Evolutionary conservation across 2,888 invertebrate species (phyloP), one percentile per base, ranked within the genome.

Genomic region (Salticus scenicus): DNA sequence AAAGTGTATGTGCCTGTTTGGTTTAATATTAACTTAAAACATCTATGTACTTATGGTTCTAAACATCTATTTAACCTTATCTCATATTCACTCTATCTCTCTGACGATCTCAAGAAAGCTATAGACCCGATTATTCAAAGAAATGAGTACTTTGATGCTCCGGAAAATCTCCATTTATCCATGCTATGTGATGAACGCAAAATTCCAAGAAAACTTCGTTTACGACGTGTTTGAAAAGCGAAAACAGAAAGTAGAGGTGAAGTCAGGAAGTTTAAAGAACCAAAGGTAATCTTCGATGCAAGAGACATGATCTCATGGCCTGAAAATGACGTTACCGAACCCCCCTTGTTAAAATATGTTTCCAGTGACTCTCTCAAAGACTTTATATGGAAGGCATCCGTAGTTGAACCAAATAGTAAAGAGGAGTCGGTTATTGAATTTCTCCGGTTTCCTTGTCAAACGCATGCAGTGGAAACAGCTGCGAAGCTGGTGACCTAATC

Each of bases 1-100:
- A 63, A 63, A 63, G 63, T 63, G n/a, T 63, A 63, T 63, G 63
- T 20, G 24, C 63, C n/a, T n/a, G n/a, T n/a, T n/a, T n/a, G n/a
- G n/a, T n/a, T n/a, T n/a, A n/a, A n/a, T n/a, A n/a, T n/a, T n/a
- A n/a, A n/a, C n/a, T n/a, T n/a, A n/a, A n/a, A n/a, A n/a, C n/a
- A n/a, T n/a, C n/a, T n/a, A n/a, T n/a, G n/a, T n/a, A n/a, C n/a
- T n/a, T n/a, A n/a, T n/a, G n/a, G n/a, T n/a, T n/a, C n/a, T n/a
- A n/a, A n/a, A n/a, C n/a, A n/a, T n/a, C n/a, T n/a, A n/a, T n/a
- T n/a, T n/a, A n/a, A n/a, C n/a, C n/a, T n/a, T n/a, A n/a, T n/a
- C n/a, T n/a, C n/a, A n/a, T n/a, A n/a, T n/a, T n/a, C n/a, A n/a
- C n/a, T n/a, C n/a, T n/a, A n/a, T n/a, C n/a, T n/a, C n/a, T n/a